A percentile compares a stretch with the other conserved stretches of the same genome.
phyloP scores from a whole-genome alignment of 2,113 vertebrate genomes.

The Misgurnus mizolepis region DNA sequence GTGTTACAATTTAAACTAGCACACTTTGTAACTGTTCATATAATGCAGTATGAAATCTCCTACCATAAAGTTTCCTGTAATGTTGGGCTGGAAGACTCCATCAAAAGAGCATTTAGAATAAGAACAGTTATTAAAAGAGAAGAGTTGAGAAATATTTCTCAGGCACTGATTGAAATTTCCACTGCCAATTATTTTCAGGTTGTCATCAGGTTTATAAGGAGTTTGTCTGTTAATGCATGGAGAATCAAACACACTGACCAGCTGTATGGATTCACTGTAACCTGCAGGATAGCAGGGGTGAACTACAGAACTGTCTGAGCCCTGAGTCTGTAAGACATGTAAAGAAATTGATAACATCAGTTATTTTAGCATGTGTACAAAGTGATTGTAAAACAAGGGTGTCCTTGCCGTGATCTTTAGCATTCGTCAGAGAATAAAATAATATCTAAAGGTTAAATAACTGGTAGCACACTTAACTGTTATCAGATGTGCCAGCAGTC shows the following conservation, averaged over 20 bases:
- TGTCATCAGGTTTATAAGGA: constrained; percentile 37
- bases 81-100: constrained; percentile 72
- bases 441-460: neutral
- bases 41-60: constrained; percentile 11
- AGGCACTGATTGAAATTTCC: constrained; percentile 71
- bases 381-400: neutral
- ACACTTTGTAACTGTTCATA: neutral
- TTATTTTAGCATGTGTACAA: neutral
- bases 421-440: neutral
- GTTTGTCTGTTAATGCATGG: constrained; percentile 70
- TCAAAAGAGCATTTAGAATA: constrained; percentile 76
- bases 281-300: constrained; percentile 73
- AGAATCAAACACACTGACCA: constrained; percentile 67
- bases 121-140: constrained; percentile 68
- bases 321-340: constrained; percentile 64
- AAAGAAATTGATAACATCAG: neutral
- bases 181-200: constrained; percentile 61
- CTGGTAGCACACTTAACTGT: constrained; percentile 72
- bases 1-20: too few species aligned
- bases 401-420: too few species aligned
- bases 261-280: constrained; percentile 43
- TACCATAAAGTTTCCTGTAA: constrained; percentile 73
- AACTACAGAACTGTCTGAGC: constrained; percentile 38
- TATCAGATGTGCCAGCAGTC: constrained; percentile 78
- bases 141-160: constrained; percentile 67